These are phyloP conservation scores for Hydrozoanthus gracilis DNA, from an alignment of 92 coral and sea anemone genomes.

Conservation along the genomic window DNA sequence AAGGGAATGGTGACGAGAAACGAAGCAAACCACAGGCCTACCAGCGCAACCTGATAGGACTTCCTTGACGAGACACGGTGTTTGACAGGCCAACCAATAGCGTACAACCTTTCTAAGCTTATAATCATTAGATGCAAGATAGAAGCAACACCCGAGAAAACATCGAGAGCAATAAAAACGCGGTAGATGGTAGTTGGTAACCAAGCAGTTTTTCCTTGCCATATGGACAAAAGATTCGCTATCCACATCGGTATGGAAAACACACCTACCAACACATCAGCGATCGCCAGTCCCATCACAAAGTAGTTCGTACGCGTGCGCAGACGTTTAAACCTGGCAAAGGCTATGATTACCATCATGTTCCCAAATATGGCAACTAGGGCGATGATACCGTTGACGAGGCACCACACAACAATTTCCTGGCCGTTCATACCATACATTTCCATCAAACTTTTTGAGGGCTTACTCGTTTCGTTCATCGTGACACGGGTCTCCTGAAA, in stretches of 20 bases:
- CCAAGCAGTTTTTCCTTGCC: constrained; percentile 67
- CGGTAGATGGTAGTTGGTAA: constrained; percentile 56
- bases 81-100: constrained; percentile 75
- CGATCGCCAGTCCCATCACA: constrained; percentile 55
- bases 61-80: constrained; percentile 68
- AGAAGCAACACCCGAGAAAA: constrained; percentile 66
- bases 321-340: constrained; percentile 47
- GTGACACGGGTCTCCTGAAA: neutral
- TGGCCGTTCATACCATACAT: constrained; percentile 37
- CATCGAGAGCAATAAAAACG: constrained; percentile 64
- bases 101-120: constrained; percentile 71
- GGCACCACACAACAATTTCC: constrained; percentile 52
- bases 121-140: constrained; percentile 69
- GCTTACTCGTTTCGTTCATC: constrained; percentile 21
- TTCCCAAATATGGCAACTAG: constrained; percentile 52
- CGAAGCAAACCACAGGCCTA: constrained; percentile 54
- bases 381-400: constrained; percentile 50
- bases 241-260: constrained; percentile 68
- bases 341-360: constrained; percentile 51
- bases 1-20: constrained; percentile 47
- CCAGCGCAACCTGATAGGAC: constrained; percentile 52
- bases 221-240: constrained; percentile 62
- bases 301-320: constrained; percentile 63
- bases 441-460: constrained; percentile 29
- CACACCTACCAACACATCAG: constrained; percentile 56